Conservation (phyloP, 2,888 invertebrate species). For the Odontocerum albicorne region DNA sequence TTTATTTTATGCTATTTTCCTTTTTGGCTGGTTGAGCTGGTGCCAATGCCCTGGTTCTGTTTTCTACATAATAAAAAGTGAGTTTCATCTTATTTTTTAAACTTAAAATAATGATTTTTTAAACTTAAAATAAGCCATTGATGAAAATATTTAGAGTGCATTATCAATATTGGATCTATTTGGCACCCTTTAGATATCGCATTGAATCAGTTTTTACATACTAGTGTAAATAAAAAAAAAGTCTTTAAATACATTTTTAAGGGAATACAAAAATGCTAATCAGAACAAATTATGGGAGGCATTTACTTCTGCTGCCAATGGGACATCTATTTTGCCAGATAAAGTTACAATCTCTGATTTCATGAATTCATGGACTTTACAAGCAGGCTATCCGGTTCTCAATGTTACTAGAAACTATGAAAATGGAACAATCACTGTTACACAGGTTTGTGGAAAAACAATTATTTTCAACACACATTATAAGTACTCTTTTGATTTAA, state of each 20-base stretch:
- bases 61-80: neutral
- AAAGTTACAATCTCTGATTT: constrained; percentile 58
- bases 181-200: no score
- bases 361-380: constrained; percentile 74
- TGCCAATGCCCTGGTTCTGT: no score
- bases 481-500: neutral
- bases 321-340: constrained; percentile 42
- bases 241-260: no score
- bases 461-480: neutral
- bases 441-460: constrained; percentile 46
- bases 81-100: neutral
- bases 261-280: constrained; percentile 62
- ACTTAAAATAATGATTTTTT: no score
- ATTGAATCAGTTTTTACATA: no score
- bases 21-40: no score
- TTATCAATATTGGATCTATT: no score
- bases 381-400: constrained; percentile 70
- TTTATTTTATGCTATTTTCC: no score
- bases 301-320: constrained; percentile 48
- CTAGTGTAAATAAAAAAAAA: no score
- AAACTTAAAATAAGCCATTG: no score
- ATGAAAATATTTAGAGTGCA: no score
- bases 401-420: constrained; percentile 58
- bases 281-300: constrained; percentile 69
- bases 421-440: constrained; percentile 47